Evolutionary conservation across 1,140 invertebrate genomes (phyloP), one percentile per base, ranked within the genome.

Genomic region (Anastatus disparis): DNA sequence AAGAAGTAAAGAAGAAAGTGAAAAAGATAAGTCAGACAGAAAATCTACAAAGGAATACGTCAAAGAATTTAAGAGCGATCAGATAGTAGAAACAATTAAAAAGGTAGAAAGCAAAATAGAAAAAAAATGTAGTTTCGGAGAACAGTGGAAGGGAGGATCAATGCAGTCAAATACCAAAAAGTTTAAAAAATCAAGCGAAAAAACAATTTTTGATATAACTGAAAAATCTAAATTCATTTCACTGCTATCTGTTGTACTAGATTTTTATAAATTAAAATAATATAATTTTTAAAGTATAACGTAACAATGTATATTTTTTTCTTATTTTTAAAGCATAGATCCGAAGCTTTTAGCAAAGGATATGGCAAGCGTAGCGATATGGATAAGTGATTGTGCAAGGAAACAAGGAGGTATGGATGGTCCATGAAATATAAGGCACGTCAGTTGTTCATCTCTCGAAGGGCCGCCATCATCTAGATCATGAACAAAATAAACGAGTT

Each of bases 261-360:
- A 82, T 84, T 74, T 66, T 65, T 50, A 50, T 22, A n/a, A n/a
- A n/a, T n/a, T n/a, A n/a, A n/a, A n/a, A n/a, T n/a, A n/a, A n/a
- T n/a, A n/a, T n/a, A n/a, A n/a, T n/a, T n/a, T n/a, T n/a, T n/a
- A n/a, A n/a, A n/a, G n/a, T n/a, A n/a, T n/a, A n/a, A n/a, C n/a
- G n/a, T n/a, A n/a, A n/a, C n/a, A n/a, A n/a, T n/a, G n/a, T n/a
- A n/a, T n/a, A n/a, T n/a, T n/a, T n/a, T n/a, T n/a, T n/a, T n/a
- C n/a, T n/a, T n/a, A n/a, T n/a, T n/a, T n/a, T n/a, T n/a, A 17
- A 84, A 84, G 85, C 17, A 85, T 86, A 50, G 84, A 84, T 10
- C 73, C 78, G 40, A 74, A 76, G 31, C 70, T 86, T 17, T 66
- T 78, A 35, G 65, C 79, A 1, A 78, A 83, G 13, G 78, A 82